Conservation (phyloP, 2,797 vertebrate genomes). For the Chaunax sp. region DNA sequence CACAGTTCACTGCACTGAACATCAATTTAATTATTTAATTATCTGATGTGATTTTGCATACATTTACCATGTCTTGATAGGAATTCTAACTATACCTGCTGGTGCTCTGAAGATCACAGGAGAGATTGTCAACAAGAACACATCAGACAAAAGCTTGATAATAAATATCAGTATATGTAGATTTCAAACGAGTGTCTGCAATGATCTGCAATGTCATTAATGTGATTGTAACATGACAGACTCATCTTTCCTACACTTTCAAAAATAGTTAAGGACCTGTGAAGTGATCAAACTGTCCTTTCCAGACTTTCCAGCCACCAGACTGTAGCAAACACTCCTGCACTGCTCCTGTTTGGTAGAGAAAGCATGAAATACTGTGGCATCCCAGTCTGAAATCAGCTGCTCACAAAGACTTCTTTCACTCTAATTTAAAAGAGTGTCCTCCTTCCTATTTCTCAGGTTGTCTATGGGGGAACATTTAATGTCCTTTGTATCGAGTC, state of each 20-base stretch:
- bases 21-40: background rate
- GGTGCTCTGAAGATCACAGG: too few species aligned
- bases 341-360: background rate
- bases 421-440: slow-evolving; percentile 55
- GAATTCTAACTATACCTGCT: too few species aligned
- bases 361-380: background rate
- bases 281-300: too few species aligned
- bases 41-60: too few species aligned
- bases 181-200: background rate
- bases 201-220: background rate
- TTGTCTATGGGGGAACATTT: slow-evolving; percentile 42
- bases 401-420: slow-evolving; percentile 28
- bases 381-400: background rate
- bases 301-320: background rate
- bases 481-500: slow-evolving; percentile 41
- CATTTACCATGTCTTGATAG: background rate
- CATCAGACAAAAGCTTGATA: background rate
- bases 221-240: too few species aligned
- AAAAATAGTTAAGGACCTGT: too few species aligned
- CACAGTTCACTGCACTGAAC: background rate
- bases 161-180: background rate
- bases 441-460: slow-evolving; percentile 42
- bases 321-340: background rate
- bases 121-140: background rate
- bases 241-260: too few species aligned